phyloP scores from a whole-genome alignment of 64 coral and sea anemone species.

The Actinia equina region DNA sequence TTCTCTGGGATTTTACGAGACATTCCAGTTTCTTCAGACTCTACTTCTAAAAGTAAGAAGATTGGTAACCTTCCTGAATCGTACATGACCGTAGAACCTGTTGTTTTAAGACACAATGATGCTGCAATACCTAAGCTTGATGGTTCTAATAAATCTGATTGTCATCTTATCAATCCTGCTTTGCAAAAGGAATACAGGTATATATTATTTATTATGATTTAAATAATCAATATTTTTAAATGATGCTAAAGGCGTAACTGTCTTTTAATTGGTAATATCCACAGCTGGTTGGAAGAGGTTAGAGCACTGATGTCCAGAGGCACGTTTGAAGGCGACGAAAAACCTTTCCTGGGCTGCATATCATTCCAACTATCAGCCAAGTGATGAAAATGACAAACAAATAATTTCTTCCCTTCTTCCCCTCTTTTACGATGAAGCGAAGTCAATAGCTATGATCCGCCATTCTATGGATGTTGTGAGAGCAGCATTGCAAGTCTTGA shows the following conservation, averaged over 20 bases:
- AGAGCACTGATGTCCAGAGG: neutral
- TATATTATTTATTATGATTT: neutral
- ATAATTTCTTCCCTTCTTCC: conserved; percentile 43
- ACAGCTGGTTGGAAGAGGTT: neutral
- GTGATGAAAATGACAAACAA: neutral
- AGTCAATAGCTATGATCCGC: conserved; percentile 48
- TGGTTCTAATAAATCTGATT: conserved; percentile 20
- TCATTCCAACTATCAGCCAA: conserved; percentile 4
- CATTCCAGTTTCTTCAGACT: neutral
- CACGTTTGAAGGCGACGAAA: neutral
- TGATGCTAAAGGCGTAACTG: neutral
- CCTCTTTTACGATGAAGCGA: neutral
- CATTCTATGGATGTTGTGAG: conserved; percentile 54
- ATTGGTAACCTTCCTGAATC: conserved; percentile 9
- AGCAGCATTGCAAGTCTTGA: too few species aligned
- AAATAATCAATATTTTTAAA: neutral
- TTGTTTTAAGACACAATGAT: conserved; percentile 3
- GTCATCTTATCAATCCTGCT: neutral
- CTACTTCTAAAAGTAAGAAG: neutral
- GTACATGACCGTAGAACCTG: conserved; percentile 13
- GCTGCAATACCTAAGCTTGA: neutral
- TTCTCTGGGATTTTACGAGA: neutral
- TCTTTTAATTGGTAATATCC: neutral
- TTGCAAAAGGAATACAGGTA: neutral
- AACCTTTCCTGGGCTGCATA: conserved; percentile 12